Evolutionary conservation across 2,888 invertebrate genomes (phyloP).

Genomic region (Cephus pulcher): DNA sequence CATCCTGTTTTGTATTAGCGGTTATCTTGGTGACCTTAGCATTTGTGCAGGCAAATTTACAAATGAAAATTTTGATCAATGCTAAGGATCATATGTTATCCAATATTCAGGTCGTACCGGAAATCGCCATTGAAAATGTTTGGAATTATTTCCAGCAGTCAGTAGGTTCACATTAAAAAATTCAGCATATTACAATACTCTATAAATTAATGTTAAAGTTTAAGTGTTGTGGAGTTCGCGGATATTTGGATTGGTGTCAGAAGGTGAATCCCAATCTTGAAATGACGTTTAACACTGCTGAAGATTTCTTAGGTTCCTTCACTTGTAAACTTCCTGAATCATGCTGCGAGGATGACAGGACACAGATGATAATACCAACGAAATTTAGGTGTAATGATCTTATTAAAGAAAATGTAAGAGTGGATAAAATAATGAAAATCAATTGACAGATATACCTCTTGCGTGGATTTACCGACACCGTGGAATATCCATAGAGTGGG

Average conservation of each 20-base stretch:
- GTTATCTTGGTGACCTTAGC: constrained; percentile 27
- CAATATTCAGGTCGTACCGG: constrained; percentile 19
- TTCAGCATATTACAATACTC: neutral
- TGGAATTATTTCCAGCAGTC: constrained; percentile 33
- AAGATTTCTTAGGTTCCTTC: constrained; percentile 29
- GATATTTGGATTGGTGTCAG: constrained; percentile 37
- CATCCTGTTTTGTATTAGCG: constrained; percentile 22
- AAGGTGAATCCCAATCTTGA: constrained; percentile 11
- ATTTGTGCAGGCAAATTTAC: constrained; percentile 27
- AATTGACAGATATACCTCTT: constrained; percentile 5
- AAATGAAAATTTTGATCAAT: constrained; percentile 23
- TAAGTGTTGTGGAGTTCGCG: constrained; percentile 34
- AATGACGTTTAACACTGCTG: constrained; percentile 8
- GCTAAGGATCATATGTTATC: constrained; percentile 26
- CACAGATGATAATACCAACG: constrained; percentile 1
- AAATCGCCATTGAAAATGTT: constrained; percentile 1
- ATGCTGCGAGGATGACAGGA: constrained; percentile 26
- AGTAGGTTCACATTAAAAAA: constrained; percentile 15
- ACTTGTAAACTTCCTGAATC: constrained; percentile 32
- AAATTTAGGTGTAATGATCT: constrained; percentile 10
- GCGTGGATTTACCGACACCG: constrained; percentile 24
- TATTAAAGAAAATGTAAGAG: neutral
- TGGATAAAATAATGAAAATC: neutral
- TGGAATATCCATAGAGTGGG: constrained; percentile 33
- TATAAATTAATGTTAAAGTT: constrained; percentile 22